Evolutionary conservation across 2,888 invertebrate species (phyloP), one percentile per base, ranked within the genome.

Genomic region (Drosophila lutescens): DNA sequence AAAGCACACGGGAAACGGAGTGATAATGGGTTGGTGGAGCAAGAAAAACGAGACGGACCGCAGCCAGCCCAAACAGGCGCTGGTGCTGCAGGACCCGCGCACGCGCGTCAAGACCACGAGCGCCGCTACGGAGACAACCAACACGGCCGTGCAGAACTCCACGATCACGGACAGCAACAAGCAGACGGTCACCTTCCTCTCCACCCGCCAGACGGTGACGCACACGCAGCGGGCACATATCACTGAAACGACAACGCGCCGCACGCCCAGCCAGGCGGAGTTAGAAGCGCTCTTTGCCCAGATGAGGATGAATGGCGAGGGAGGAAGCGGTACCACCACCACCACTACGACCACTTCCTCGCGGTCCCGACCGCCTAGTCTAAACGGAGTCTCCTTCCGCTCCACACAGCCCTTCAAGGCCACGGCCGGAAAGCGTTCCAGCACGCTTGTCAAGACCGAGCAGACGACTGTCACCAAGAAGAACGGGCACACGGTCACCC

Each of bases 131-230:
- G 79, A 81, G 57, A 89, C 88, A 9, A 91, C 86, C 17, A 88
- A 90, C 36, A 91, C 90, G 4, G 86, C 88, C 1, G 86, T 88
- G 50, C 84, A 90, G 51, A 91, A 85, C 54, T 84, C 89, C 0
- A 90, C 90, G 2, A 88, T 89, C 60, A 77, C 87, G 54, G 83
- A 91, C 69, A 83, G 68, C 32, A 86, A 88, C 49, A 86, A 78
- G 9, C 86, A 86, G 4, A 90, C 82, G 5, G 79, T 90, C 2
- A 89, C 83, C 12, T 87, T 70, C 23, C 74, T 66, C 20, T 79
- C 89, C 26, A 91, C 90, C 47, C 79, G 83, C 32, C 88, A 85
- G 61, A 90, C 91, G 65, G 90, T 91, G 78, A 91, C 90, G 76
- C 90, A 89, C 74, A 83, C 79, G 1, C 88, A 90, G 58, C 71